Percentiles rank a stretch among this genome's conserved stretches.
These are phyloP conservation scores for Odontesthes bonariensis DNA, from an alignment of 2,113 vertebrate species.

Conservation along the genomic window DNA sequence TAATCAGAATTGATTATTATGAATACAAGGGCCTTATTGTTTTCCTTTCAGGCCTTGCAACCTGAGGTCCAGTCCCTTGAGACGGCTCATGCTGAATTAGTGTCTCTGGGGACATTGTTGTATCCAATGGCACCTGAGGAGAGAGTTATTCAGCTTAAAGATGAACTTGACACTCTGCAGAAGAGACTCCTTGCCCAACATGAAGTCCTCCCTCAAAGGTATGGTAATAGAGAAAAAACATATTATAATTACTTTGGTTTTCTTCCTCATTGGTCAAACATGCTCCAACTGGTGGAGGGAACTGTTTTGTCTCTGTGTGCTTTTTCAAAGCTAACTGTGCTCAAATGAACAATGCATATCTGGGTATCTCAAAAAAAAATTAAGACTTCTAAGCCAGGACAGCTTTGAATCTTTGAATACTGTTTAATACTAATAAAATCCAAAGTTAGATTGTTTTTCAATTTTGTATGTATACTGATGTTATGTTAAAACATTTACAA, in stretches of 20 bases:
- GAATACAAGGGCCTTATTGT: background rate
- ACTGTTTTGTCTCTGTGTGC: background rate
- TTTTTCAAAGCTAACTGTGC: too few relatives aligned
- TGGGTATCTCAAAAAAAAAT: too few relatives aligned
- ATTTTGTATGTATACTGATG: too few relatives aligned
- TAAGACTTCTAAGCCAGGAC: too few relatives aligned
- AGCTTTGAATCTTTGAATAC: too few relatives aligned
- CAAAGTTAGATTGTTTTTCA: too few relatives aligned
- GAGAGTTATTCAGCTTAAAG: constrained; percentile 77
- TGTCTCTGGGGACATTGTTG: constrained; percentile 81
- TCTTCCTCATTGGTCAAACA: background rate
- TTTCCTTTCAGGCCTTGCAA: constrained; percentile 81
- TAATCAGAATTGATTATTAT: background rate
- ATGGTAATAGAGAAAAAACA: constrained; percentile 5
- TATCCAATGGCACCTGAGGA: constrained; percentile 84
- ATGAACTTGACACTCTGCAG: constrained; percentile 83
- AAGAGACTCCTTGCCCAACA: constrained; percentile 81
- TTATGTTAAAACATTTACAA: too few relatives aligned
- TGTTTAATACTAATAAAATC: too few relatives aligned
- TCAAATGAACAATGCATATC: too few relatives aligned
- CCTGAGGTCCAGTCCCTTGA: constrained; percentile 82
- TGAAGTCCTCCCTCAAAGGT: constrained; percentile 85
- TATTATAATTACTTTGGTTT: too few relatives aligned
- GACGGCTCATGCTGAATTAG: constrained; percentile 77
- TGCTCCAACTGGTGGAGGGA: background rate